A percentile compares a stretch with the other conserved stretches of the same genome.
phyloP scores from a whole-genome alignment of 2,113 vertebrate genomes.

The Mandrillus leucophaeus region DNA sequence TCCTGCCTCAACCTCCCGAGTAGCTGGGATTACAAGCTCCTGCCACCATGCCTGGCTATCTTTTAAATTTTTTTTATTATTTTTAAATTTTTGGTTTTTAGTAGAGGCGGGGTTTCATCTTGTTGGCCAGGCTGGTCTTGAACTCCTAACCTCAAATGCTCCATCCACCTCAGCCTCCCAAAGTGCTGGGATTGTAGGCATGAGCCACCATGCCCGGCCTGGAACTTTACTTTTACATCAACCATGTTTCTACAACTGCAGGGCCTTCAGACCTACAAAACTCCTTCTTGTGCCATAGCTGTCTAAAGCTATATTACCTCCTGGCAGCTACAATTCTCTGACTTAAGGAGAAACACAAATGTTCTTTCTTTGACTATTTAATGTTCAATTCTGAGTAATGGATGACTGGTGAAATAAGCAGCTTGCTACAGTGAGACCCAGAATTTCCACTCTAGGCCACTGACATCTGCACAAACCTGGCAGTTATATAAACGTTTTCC shows the following conservation, averaged over 20 bases:
- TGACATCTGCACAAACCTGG: neutral
- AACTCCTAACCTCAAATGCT: too few relatives aligned
- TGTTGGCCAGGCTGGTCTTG: too few relatives aligned
- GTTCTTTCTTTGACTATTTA: neutral
- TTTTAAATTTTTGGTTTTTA: too few relatives aligned
- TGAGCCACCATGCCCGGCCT: neutral
- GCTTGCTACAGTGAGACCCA: neutral
- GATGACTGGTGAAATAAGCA: fast-evolving
- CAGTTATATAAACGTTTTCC: neutral
- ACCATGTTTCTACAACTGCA: neutral
- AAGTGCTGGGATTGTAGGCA: neutral
- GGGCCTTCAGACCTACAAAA: neutral
- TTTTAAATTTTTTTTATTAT: too few relatives aligned
- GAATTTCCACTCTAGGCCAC: neutral
- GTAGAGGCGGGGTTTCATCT: too few relatives aligned
- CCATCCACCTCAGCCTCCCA: neutral
- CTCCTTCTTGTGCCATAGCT: fast-evolving
- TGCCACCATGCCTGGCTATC: too few relatives aligned
- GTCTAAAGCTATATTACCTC: neutral
- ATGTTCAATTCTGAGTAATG: neutral
- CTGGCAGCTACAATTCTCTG: neutral
- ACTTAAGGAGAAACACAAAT: fast-evolving
- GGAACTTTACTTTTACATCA: neutral
- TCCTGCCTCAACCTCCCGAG: too few relatives aligned
- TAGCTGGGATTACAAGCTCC: too few relatives aligned